Percentiles rank a stretch among this genome's conserved stretches.
These are phyloP conservation scores for Vidua macroura DNA, from an alignment of 2,113 vertebrate species.

Conservation along the genomic window DNA sequence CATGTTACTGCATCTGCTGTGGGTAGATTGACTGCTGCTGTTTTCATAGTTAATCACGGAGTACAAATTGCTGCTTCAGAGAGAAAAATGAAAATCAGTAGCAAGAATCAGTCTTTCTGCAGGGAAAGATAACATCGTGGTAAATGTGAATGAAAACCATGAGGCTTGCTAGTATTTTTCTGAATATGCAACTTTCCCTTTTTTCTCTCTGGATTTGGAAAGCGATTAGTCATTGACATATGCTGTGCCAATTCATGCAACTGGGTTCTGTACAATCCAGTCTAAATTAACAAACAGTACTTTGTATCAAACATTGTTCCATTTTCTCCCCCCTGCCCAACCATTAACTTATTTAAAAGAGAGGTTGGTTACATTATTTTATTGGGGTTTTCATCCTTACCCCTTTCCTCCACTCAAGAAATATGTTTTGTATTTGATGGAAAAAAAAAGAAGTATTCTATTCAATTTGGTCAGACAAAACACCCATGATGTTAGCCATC, in stretches of 20 bases:
- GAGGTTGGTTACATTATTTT: background rate
- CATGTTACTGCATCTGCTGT: background rate
- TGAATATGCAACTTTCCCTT: background rate
- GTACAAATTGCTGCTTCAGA: background rate
- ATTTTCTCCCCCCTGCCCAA: background rate
- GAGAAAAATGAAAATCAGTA: background rate
- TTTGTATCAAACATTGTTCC: background rate
- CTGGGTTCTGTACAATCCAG: background rate
- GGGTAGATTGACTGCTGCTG: background rate
- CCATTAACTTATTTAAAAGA: background rate
- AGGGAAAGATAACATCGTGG: background rate
- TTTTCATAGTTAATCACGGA: background rate
- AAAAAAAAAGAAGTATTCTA: background rate
- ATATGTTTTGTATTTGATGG: background rate
- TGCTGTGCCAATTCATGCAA: background rate
- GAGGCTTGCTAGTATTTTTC: background rate
- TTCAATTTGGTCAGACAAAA: background rate
- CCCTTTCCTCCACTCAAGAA: background rate
- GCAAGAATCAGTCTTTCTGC: background rate
- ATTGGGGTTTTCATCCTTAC: background rate
- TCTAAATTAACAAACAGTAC: background rate
- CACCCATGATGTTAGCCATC: background rate
- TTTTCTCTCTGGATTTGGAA: background rate
- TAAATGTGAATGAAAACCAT: background rate
- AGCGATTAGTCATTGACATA: background rate